These are phyloP conservation scores for Stegastes partitus DNA, from an alignment of 2,113 vertebrate genomes.

Conservation along the genomic window DNA sequence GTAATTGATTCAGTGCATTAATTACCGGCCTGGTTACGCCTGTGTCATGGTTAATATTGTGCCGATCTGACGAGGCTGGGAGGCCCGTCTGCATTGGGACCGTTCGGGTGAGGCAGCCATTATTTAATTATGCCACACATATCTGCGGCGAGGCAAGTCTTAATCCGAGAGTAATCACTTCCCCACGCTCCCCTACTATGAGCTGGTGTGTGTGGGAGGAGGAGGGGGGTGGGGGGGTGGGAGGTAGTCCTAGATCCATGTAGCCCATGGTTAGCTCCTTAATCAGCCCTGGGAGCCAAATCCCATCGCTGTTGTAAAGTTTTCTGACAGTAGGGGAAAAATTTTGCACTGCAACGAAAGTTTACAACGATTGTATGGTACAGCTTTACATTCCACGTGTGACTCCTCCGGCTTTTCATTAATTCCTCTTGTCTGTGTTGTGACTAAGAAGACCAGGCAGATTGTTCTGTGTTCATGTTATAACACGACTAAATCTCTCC, in stretches of 20 bases:
- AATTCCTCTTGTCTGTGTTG: not conserved
- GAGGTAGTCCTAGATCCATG: conserved; percentile 48
- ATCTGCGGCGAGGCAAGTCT: conserved; percentile 73
- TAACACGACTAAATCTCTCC: too few relatives aligned
- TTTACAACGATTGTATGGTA: not conserved
- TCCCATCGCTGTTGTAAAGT: conserved; percentile 33
- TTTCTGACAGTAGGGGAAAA: conserved; percentile 1
- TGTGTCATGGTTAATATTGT: conserved; percentile 88
- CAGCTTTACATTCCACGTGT: not conserved
- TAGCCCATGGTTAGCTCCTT: conserved; percentile 64
- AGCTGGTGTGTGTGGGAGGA: conserved; percentile 51
- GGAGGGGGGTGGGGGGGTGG: conserved; percentile 26
- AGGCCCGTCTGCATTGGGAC: conserved; percentile 78
- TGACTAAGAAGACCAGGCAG: not conserved
- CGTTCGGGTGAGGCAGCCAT: conserved; percentile 81
- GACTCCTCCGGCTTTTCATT: not conserved
- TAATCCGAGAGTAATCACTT: conserved; percentile 83
- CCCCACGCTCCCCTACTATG: conserved; percentile 58
- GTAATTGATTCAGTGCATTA: conserved; percentile 88
- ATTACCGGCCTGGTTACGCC: conserved; percentile 84
- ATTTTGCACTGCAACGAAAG: conserved; percentile 2
- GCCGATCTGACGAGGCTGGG: conserved; percentile 78
- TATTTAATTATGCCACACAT: conserved; percentile 85
- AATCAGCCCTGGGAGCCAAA: conserved; percentile 54
- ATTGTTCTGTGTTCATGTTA: not conserved